Conservation (phyloP, 2,797 vertebrate genomes). For the Enteromius thamalakanensis region DNA sequence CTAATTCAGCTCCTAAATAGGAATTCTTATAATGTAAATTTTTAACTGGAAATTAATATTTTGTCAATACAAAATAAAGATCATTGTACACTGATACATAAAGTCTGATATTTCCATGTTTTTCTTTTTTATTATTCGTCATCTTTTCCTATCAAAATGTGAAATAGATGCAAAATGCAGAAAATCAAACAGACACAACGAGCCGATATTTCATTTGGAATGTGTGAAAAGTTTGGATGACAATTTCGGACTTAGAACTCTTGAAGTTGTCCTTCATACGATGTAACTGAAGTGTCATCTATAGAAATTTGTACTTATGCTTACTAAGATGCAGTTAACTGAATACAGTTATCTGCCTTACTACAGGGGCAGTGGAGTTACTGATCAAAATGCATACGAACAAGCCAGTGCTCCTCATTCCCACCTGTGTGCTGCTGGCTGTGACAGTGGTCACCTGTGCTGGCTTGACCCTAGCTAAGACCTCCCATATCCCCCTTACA, state of each 20-base stretch:
- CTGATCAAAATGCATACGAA: slow-evolving; percentile 24
- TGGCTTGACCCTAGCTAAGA: slow-evolving; percentile 52
- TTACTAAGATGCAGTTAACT: not conserved
- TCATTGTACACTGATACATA: no score
- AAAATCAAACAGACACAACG: no score
- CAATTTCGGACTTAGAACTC: no score
- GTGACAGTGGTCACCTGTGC: slow-evolving; percentile 46
- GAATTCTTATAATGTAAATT: not conserved
- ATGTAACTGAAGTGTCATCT: not conserved
- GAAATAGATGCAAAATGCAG: no score
- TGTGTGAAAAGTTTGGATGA: no score
- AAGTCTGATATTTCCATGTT: no score
- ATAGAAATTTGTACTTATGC: not conserved
- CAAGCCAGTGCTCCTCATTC: slow-evolving; percentile 37
- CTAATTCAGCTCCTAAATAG: not conserved
- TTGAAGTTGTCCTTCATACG: not conserved
- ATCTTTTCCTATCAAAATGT: no score
- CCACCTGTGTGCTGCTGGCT: slow-evolving; percentile 17
- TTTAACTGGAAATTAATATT: not conserved
- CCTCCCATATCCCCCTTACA: slow-evolving; percentile 48
- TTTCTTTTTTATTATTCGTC: no score
- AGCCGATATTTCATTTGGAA: no score
- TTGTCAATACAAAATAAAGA: not conserved
- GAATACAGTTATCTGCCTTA: not conserved
- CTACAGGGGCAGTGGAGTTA: slow-evolving; percentile 18